Conservation (phyloP, 2,797 vertebrate species). For the Danionella dracula region DNA sequence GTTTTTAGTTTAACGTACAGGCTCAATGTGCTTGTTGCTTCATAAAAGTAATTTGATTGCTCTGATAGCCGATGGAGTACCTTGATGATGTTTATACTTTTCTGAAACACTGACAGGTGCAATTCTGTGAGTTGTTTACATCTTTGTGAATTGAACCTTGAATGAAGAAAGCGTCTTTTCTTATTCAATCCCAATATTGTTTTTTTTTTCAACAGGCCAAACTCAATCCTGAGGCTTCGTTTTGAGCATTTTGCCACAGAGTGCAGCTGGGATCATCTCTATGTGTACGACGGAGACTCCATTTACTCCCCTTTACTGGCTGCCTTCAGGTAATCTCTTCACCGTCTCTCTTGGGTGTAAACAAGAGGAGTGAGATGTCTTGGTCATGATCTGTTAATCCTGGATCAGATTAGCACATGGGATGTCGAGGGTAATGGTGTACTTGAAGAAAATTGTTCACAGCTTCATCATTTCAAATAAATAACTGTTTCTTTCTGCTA, state of each 20-base stretch:
- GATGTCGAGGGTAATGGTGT: neutral
- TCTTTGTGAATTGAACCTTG: too few species aligned
- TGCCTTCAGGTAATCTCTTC: constrained; percentile 79
- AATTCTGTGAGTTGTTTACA: too few species aligned
- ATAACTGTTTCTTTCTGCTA: too few species aligned
- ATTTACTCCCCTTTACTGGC: constrained; percentile 90
- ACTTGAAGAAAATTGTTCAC: too few species aligned
- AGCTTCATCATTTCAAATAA: neutral
- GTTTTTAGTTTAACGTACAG: too few species aligned
- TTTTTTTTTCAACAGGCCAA: constrained; percentile 67
- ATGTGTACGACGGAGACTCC: constrained; percentile 93
- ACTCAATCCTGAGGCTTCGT: constrained; percentile 82
- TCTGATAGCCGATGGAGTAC: too few species aligned
- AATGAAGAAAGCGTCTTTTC: too few species aligned
- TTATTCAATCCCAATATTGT: too few species aligned
- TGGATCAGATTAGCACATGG: constrained; percentile 1
- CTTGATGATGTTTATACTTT: too few species aligned
- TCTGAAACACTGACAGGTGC: too few species aligned
- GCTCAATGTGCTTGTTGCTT: too few species aligned
- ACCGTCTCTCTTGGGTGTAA: neutral
- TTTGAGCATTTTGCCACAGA: constrained; percentile 97
- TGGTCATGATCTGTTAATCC: constrained; percentile 25
- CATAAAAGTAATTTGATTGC: too few species aligned
- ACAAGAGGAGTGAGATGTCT: neutral
- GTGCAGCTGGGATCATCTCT: constrained; percentile 97